Evolutionary conservation across 2,797 vertebrate genomes (phyloP).

Genomic region (Rhinoraja longicauda): DNA sequence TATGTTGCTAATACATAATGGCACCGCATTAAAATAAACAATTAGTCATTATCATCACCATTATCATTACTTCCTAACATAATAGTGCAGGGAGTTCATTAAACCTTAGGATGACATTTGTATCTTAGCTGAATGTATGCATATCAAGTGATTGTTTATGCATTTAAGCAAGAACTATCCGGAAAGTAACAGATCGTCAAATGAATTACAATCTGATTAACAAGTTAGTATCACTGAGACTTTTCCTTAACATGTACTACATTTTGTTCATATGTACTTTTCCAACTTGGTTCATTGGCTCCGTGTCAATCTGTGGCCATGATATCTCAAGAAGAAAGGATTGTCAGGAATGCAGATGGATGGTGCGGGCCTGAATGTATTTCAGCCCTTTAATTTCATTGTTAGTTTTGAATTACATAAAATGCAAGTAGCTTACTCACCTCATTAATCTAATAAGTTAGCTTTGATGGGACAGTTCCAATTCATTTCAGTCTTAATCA

Average conservation of each 20-base stretch:
- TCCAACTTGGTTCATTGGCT: background rate
- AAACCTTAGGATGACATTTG: background rate
- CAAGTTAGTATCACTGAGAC: background rate
- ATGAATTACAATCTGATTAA: background rate
- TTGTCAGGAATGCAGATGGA: slow-evolving; percentile 16
- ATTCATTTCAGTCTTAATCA: background rate
- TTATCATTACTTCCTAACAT: background rate
- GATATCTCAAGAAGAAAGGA: too few relatives aligned
- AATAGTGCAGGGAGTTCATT: background rate
- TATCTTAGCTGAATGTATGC: background rate
- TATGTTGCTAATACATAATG: slow-evolving; percentile 7
- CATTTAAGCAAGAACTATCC: background rate
- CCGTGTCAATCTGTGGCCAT: background rate
- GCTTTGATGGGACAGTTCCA: background rate
- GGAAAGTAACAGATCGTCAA: background rate
- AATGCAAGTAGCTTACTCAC: background rate
- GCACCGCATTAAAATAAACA: background rate
- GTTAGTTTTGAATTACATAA: background rate
- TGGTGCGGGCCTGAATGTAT: background rate
- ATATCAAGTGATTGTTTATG: background rate
- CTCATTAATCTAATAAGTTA: background rate
- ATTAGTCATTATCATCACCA: background rate
- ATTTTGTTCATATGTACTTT: background rate
- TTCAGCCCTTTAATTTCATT: background rate
- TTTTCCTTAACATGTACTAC: background rate